Conservation (phyloP, 30 jellyfish, hydroid and myxozoan genomes). For the Aurelia aurita complex sp. Pacific region DNA sequence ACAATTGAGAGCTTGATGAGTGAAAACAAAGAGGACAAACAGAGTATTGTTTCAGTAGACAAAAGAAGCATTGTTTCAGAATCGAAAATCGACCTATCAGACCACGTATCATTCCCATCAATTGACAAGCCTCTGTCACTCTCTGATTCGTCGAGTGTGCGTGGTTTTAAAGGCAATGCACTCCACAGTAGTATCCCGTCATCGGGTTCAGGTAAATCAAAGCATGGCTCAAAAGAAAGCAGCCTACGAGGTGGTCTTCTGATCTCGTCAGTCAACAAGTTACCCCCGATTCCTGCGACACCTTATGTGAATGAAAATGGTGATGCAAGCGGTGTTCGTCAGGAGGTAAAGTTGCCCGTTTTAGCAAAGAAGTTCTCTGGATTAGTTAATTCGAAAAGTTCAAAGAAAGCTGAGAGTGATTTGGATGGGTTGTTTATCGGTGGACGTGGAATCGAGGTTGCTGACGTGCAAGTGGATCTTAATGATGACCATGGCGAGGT, state of each 20-base stretch:
- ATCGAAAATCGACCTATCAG: slow-evolving; percentile 32
- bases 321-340: not conserved
- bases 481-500: slow-evolving; percentile 7
- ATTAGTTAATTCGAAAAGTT: not conserved
- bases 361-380: slow-evolving; percentile 12
- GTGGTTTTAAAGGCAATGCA: slow-evolving; percentile 70
- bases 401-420: not conserved
- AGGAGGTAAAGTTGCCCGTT: slow-evolving; percentile 24
- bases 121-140: slow-evolving; percentile 10
- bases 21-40: slow-evolving; percentile 26
- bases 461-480: slow-evolving; percentile 26
- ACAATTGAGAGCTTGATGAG: slow-evolving; percentile 50
- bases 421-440: slow-evolving; percentile 32
- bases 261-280: slow-evolving; percentile 34
- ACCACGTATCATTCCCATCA: slow-evolving; percentile 53
- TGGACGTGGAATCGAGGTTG: slow-evolving; percentile 63
- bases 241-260: slow-evolving; percentile 36
- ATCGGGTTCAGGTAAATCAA: slow-evolving; percentile 36
- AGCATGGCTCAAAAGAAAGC: slow-evolving; percentile 32
- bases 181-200: slow-evolving; percentile 54
- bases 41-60: slow-evolving; percentile 10
- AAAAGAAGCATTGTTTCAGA: slow-evolving; percentile 26
- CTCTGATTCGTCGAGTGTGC: slow-evolving; percentile 20
- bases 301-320: slow-evolving; percentile 21
- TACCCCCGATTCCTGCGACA: slow-evolving; percentile 69